These are phyloP conservation scores for Paracentrotus lividus DNA, from an alignment of 53 echinoderm and acorn worm species.

Conservation along the genomic window DNA sequence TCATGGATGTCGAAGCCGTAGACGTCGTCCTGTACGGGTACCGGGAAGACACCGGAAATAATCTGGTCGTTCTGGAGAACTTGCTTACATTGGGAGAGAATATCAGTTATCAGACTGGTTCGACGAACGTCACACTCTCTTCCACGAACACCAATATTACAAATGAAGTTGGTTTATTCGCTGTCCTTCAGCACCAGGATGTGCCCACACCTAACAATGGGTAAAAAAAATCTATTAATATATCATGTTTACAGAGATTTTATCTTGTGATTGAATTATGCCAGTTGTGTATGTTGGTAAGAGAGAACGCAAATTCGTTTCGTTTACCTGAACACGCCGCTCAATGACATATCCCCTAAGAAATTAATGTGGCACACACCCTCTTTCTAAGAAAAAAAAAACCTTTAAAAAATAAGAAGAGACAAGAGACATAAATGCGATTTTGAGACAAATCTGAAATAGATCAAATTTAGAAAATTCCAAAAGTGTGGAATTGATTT, in stretches of 20 bases:
- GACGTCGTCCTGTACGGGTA: constrained; percentile 68
- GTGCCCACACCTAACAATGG: background rate
- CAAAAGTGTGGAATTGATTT: too few relatives aligned
- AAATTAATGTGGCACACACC: too few relatives aligned
- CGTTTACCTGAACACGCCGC: too few relatives aligned
- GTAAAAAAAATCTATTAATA: too few relatives aligned
- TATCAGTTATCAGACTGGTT: constrained; percentile 26
- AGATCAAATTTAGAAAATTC: too few relatives aligned
- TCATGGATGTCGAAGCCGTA: constrained; percentile 53
- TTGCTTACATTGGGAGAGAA: constrained; percentile 4
- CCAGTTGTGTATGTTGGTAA: background rate
- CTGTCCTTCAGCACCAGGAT: background rate
- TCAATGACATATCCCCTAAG: too few relatives aligned
- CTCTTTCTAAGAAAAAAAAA: too few relatives aligned
- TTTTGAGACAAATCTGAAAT: too few relatives aligned
- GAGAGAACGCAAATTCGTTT: background rate
- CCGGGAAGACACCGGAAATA: background rate
- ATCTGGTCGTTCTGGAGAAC: background rate
- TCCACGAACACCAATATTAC: background rate
- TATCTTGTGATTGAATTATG: background rate
- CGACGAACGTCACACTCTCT: background rate
- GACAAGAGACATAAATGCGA: too few relatives aligned
- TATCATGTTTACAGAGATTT: background rate
- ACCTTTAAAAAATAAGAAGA: too few relatives aligned
- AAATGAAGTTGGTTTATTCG: constrained; percentile 15